phyloP scores from a whole-genome alignment of 2,888 invertebrate species.

The Melipona bicolor region DNA sequence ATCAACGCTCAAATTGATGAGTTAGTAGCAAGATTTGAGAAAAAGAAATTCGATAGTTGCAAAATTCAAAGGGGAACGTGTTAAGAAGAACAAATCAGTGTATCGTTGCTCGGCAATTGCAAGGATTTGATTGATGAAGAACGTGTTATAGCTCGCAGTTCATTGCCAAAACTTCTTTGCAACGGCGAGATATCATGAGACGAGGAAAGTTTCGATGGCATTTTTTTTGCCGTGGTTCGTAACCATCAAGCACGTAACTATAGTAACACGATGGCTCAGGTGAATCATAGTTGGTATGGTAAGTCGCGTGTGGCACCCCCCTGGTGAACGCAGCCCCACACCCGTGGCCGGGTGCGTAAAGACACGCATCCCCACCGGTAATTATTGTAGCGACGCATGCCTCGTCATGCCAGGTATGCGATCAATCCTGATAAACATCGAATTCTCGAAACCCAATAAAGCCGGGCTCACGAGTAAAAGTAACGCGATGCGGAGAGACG shows the following conservation, averaged over 20 bases:
- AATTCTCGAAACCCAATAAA: conserved; percentile 62
- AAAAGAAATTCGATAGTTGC: too few species aligned
- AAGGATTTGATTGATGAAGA: too few species aligned
- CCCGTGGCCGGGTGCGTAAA: conserved; percentile 70
- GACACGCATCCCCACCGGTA: conserved; percentile 73
- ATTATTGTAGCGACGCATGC: conserved; percentile 73
- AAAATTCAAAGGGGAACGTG: too few species aligned
- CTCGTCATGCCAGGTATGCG: conserved; percentile 72
- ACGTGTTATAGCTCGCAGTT: background rate
- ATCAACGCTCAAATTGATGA: too few species aligned
- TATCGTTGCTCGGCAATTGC: too few species aligned
- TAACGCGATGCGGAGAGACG: conserved; percentile 6
- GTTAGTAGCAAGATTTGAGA: too few species aligned
- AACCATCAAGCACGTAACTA: conserved; percentile 59
- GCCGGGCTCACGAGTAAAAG: background rate
- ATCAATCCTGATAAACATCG: conserved; percentile 65
- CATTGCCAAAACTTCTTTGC: background rate
- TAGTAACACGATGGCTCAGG: conserved; percentile 72
- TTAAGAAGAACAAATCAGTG: too few species aligned
- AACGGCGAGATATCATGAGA: background rate
- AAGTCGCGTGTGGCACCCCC: conserved; percentile 68
- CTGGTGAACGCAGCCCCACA: conserved; percentile 46
- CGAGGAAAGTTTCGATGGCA: background rate
- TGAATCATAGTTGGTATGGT: conserved; percentile 73
- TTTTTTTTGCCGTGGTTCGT: background rate